Evolutionary conservation across 2,888 invertebrate species (phyloP), one percentile per base, ranked within the genome.

Genomic region (Neoascia interrupta): DNA sequence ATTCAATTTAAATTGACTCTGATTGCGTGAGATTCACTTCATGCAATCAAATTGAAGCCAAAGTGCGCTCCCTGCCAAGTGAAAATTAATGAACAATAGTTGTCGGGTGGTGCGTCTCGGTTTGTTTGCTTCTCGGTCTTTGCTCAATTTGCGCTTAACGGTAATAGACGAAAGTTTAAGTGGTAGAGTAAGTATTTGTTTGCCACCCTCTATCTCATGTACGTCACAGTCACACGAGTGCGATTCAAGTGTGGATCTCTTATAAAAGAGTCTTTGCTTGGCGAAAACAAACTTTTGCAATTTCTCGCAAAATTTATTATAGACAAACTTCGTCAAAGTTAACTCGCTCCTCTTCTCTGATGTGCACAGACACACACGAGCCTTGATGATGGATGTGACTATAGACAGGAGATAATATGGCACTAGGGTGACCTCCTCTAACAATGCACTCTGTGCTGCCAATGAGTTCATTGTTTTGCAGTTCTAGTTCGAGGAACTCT

Each of bases 231-330:
- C 37, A 31, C n/a, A 15, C 18, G 16, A 15, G 18, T 18, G 13
- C 3, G 41, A 10, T n/a, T 26, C 16, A 39, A 8, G 10, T 18
- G 18, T 15, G 15, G 37, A n/a, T n/a, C n/a, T n/a, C n/a, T n/a
- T n/a, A n/a, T n/a, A n/a, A n/a, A n/a, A n/a, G n/a, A n/a, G 13
- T 15, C 28, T 8, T 28, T 8, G 16, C 23, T 63, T 26, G 47
- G 23, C 28, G 39, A 8, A 8, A 37, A 41, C 11, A 79, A 72
- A 73, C 61, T 79, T 79, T 79, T 56, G 73, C 72, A 73, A 73
- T 79, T 79, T 79, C 61, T 66, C 54, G 73, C 61, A 68, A n/a
- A n/a, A 79, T 79, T 79, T 79, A 79, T 73, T 73, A n/a, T n/a
- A 73, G 73, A 79, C 68, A 73, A 79, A 79, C 79, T 79, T 79